Percentiles rank a stretch among this genome's conserved stretches.
Evolutionary conservation across 2,113 vertebrate species (phyloP).

Genomic region (Gymnobelideus leadbeateri): DNA sequence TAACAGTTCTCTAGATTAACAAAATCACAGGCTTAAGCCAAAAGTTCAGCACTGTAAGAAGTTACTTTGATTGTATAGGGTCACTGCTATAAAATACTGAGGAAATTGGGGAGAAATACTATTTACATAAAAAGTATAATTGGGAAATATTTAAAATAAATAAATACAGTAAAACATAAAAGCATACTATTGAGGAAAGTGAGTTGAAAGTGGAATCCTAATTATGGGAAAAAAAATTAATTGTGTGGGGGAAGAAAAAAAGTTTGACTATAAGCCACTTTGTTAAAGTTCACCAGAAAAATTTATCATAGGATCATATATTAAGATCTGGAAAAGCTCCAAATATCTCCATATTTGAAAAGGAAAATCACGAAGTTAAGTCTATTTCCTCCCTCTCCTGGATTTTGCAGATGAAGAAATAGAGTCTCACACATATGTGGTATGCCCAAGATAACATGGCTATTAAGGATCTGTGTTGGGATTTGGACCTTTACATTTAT

Average conservation of each 20-base stretch:
- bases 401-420: not conserved
- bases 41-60: not conserved
- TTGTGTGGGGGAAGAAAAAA: not conserved
- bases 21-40: not conserved
- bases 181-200: not conserved
- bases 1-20: not conserved
- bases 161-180: not conserved
- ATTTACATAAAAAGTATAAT: not conserved
- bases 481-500: not conserved
- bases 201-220: not conserved
- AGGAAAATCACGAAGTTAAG: not conserved
- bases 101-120: not conserved
- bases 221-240: not conserved
- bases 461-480: not conserved
- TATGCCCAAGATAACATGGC: not conserved
- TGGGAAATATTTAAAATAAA: not conserved
- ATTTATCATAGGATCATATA: not conserved
- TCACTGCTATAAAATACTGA: not conserved
- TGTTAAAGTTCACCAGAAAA: not conserved
- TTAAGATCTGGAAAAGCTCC: not conserved
- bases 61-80: not conserved
- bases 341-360: not conserved
- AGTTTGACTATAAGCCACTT: not conserved
- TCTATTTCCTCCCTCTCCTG: not conserved
- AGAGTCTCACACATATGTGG: not conserved